Base-by-base conservation (phyloP, 2,797 vertebrate genomes). In the Aulostomus chinensis region DNA sequence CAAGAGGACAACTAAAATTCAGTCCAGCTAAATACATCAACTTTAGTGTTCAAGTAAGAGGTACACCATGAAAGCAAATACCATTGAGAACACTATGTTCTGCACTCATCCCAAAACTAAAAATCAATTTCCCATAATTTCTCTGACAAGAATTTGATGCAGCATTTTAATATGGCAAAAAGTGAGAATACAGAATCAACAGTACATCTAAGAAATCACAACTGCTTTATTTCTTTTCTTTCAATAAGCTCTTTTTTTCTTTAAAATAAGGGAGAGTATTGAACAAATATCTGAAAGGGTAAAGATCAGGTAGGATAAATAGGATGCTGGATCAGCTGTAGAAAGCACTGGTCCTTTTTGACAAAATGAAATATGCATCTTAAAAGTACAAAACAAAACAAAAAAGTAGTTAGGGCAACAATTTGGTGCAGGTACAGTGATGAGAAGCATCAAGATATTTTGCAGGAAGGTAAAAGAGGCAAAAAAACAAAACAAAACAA, bases 231-330 rank as follows among this genome's bases (percentile, higher is more conserved):
- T 84, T 88, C 61, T 83, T 86, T 86, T 84, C 86, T 92, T 93
- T 94, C 93, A 95, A 95, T 93, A 93, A 94, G 92, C 90, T 94
- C 87, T 94, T 93, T 81, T 79, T 80, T 65, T 63, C 17, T 59
- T 71, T 67, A 46, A 89, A 93, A 90, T 93, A 95, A 91, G 93
- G 93, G 92, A 90, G 90, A 83, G 90, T 94, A 95, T 81, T 93
- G 92, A 93, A 92, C 93, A 95, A 93, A 93, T 92, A 94, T 94
- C 92, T 94, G 92, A 94, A 93, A 94, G 91, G 91, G 93, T 92
- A 93, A 94, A 94, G 91, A 93, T 92, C 89, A 94, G 86, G 89
- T 88, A 89, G 86, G 91, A 91, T 88, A 92, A 86, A 93, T 83
- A 80, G 78, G 84, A 81, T 59, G 76, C 62, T 67, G 76, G 77